phyloP scores from a whole-genome alignment of 2,797 vertebrate genomes.

The Pseudochirops cupreus region DNA sequence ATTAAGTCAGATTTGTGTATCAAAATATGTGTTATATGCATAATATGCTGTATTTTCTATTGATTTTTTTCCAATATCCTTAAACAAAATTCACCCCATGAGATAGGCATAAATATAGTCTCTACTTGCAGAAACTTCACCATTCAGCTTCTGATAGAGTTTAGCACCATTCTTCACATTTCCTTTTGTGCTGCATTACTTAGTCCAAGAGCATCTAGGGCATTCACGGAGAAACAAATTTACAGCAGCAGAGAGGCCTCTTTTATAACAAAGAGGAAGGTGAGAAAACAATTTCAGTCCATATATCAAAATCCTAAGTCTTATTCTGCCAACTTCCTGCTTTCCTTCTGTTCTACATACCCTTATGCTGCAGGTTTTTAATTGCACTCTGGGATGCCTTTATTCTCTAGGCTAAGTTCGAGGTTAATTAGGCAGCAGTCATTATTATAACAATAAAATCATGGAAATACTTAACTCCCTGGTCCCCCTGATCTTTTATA shows the following conservation, averaged over 20 bases:
- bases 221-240: neutral
- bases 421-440: constrained; percentile 22
- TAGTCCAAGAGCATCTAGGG: constrained; percentile 38
- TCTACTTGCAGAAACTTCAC: neutral
- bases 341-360: constrained; percentile 35
- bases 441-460: constrained; percentile 46
- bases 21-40: neutral
- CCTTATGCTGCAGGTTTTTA: neutral
- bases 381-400: constrained; percentile 4
- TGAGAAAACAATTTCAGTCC: constrained; percentile 44
- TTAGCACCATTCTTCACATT: constrained; percentile 38
- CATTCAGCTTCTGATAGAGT: neutral
- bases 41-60: constrained; percentile 49
- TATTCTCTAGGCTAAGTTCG: constrained; percentile 16
- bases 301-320: neutral
- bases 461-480: constrained; percentile 11
- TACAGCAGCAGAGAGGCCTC: constrained; percentile 9
- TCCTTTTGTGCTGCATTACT: constrained; percentile 59
- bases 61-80: constrained; percentile 60
- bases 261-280: constrained; percentile 10
- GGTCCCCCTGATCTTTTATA: neutral
- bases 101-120: constrained; percentile 27
- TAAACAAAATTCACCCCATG: constrained; percentile 48
- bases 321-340: constrained; percentile 19
- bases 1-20: neutral